Evolutionary conservation across 2,888 invertebrate genomes (phyloP).

Genomic region (Bugula neritina): DNA sequence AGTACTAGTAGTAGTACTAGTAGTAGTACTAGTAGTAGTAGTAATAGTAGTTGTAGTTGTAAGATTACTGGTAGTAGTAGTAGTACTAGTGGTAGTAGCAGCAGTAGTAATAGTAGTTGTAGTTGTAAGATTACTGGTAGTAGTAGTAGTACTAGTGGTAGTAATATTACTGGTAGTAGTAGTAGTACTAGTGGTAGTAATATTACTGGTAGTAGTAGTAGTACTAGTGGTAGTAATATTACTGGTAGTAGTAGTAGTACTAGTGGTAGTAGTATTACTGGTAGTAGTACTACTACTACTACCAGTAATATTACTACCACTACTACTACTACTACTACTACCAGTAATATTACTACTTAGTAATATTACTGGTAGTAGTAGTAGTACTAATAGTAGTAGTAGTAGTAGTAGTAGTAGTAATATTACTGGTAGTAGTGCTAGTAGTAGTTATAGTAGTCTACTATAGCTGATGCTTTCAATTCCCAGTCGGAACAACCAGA

Average conservation of each 20-base stretch:
- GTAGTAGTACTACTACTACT: too few species aligned
- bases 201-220: constrained; percentile 28
- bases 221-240: constrained; percentile 27
- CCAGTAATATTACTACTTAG: too few species aligned
- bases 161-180: constrained; percentile 23
- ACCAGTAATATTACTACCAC: too few species aligned
- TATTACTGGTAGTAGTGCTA: too few species aligned
- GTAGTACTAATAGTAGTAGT: too few species aligned
- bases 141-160: constrained; percentile 28
- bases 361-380: too few species aligned
- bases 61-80: neutral
- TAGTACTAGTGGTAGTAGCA: neutral
- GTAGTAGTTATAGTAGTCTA: too few species aligned
- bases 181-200: constrained; percentile 28
- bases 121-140: constrained; percentile 28
- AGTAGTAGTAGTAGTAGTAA: too few species aligned
- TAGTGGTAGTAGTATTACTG: too few species aligned
- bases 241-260: too few species aligned
- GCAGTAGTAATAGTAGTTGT: constrained; percentile 11
- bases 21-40: constrained; percentile 29
- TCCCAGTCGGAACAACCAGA: constrained; percentile 22
- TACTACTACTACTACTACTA: too few species aligned
- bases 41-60: constrained; percentile 19
- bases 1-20: constrained; percentile 28
- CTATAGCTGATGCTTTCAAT: too few species aligned